A percentile compares a stretch with the other conserved stretches of the same genome.
Evolutionary conservation across 1,140 invertebrate species (phyloP).

Genomic region (Scylla paramamosain): DNA sequence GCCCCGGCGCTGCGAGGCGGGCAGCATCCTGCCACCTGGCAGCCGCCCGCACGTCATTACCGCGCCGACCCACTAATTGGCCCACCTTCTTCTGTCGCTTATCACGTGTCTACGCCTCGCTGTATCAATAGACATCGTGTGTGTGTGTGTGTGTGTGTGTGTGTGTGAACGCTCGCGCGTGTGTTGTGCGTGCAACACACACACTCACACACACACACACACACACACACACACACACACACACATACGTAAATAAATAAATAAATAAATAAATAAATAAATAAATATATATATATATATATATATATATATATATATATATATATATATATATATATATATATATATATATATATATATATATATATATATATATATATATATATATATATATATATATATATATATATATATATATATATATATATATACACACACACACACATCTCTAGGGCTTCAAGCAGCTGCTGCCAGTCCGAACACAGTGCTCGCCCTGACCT

Average conservation of each 20-base stretch:
- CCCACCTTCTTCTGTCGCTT: neutral
- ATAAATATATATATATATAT: neutral
- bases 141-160: constrained; percentile 4
- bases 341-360: constrained; percentile 34
- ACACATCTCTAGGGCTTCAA: too few species aligned
- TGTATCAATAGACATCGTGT: neutral
- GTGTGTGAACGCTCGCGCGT: neutral
- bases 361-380: constrained; percentile 51
- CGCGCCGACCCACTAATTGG: too few species aligned
- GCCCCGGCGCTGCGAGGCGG: too few species aligned
- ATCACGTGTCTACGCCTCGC: neutral
- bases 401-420: constrained; percentile 47
- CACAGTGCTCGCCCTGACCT: neutral
- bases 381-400: constrained; percentile 58
- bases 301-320: neutral
- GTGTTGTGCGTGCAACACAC: neutral
- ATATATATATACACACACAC: constrained; percentile 36
- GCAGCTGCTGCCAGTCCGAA: too few species aligned
- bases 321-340: neutral
- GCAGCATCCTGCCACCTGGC: neutral
- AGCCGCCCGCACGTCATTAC: neutral
- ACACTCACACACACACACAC: neutral
- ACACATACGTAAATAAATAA: constrained; percentile 36
- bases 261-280: neutral
- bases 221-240: constrained; percentile 27